Evolutionary conservation across 2,888 invertebrate species (phyloP).

Genomic region (Orchestes rusci): DNA sequence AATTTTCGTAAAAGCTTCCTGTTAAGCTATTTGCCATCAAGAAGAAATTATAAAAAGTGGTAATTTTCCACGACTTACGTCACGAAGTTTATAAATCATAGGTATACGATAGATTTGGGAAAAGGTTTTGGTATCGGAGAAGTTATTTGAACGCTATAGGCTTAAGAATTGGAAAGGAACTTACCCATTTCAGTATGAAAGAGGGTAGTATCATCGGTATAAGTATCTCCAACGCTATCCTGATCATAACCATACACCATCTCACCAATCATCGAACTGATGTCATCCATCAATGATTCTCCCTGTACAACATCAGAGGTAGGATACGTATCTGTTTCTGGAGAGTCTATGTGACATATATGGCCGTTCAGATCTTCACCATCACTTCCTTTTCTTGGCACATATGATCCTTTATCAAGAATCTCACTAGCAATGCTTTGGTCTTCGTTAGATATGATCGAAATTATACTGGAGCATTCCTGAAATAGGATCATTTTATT

Average conservation of each 20-base stretch:
- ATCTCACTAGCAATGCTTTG: constrained; percentile 65
- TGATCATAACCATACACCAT: constrained; percentile 60
- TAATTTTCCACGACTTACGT: too few species aligned
- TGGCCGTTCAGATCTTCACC: constrained; percentile 47
- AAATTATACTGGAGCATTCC: constrained; percentile 55
- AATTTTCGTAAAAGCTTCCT: too few species aligned
- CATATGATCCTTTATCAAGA: constrained; percentile 45
- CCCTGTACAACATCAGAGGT: constrained; percentile 69
- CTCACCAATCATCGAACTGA: constrained; percentile 66
- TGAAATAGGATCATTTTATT: constrained; percentile 30
- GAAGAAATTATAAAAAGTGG: too few species aligned
- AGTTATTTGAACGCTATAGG: too few species aligned
- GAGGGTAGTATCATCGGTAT: constrained; percentile 64
- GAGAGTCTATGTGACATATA: constrained; percentile 76
- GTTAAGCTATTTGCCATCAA: too few species aligned
- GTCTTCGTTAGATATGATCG: constrained; percentile 61
- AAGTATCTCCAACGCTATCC: constrained; percentile 53
- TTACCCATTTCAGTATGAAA: constrained; percentile 49
- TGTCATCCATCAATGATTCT: constrained; percentile 72
- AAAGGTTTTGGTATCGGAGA: too few species aligned
- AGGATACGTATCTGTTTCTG: constrained; percentile 69
- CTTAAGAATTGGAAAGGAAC: constrained; percentile 9
- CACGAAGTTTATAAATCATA: too few species aligned
- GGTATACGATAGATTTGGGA: too few species aligned
- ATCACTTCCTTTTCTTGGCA: constrained; percentile 44